Conservation (phyloP, 2,888 invertebrate species). For the Poecilus cupreus region DNA sequence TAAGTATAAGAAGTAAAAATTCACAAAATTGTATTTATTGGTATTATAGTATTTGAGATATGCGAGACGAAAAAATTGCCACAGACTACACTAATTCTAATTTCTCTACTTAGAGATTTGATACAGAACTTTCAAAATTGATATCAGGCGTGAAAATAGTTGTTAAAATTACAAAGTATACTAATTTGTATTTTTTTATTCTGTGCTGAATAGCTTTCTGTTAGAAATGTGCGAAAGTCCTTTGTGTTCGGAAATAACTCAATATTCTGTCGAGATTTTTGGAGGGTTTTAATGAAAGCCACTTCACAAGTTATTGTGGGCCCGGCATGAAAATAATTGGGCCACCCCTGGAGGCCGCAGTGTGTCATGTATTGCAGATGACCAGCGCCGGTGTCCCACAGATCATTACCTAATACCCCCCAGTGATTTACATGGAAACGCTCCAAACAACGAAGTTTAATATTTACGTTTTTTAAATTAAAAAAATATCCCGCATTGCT, state of each 20-base stretch:
- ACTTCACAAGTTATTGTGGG: neutral
- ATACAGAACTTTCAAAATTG: no score
- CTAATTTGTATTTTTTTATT: no score
- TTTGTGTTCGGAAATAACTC: neutral
- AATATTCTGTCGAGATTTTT: neutral
- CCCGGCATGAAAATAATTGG: conserved; percentile 35
- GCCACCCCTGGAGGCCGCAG: conserved; percentile 4
- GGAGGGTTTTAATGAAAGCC: neutral
- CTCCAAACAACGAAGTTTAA: conserved; percentile 22
- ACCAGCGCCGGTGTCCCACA: conserved; percentile 8
- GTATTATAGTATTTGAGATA: no score
- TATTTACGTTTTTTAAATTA: conserved; percentile 36
- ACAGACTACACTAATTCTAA: no score
- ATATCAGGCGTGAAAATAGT: no score
- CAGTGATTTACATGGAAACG: conserved; percentile 36
- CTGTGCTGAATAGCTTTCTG: no score
- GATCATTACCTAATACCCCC: conserved; percentile 49
- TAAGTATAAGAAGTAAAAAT: no score
- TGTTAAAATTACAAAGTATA: no score
- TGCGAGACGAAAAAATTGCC: no score
- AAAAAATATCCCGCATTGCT: conserved; percentile 33
- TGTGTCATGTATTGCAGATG: conserved; percentile 23
- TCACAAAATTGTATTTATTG: no score
- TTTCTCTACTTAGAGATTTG: no score
- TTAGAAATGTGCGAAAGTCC: no score